These are phyloP conservation scores for Macroramphosus scolopax DNA, from an alignment of 2,797 vertebrate genomes.

Conservation along the genomic window DNA sequence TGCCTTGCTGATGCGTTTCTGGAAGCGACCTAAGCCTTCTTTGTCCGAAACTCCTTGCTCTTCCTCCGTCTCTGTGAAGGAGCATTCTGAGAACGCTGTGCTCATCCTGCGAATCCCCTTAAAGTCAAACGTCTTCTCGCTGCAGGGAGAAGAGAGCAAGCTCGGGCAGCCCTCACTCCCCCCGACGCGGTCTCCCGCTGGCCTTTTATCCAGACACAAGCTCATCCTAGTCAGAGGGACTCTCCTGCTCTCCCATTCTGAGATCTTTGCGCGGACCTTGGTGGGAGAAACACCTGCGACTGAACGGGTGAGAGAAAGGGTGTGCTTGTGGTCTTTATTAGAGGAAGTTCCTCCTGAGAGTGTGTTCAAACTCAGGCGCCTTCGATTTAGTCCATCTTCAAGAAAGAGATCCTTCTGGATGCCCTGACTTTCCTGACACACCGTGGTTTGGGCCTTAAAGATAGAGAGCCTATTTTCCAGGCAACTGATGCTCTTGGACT, in stretches of 20 bases:
- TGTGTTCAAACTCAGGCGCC: slow-evolving; percentile 81
- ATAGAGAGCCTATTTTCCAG: slow-evolving; percentile 87
- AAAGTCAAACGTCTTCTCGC: slow-evolving; percentile 93
- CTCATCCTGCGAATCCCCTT: slow-evolving; percentile 94
- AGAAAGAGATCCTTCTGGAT: slow-evolving; percentile 54
- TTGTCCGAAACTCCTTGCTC: slow-evolving; percentile 84
- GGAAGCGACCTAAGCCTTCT: slow-evolving; percentile 83
- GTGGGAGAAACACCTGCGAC: slow-evolving; percentile 78
- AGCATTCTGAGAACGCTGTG: slow-evolving; percentile 95
- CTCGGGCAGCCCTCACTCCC: slow-evolving; percentile 92
- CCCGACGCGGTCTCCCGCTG: slow-evolving; percentile 80
- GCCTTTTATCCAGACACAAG: slow-evolving; percentile 85
- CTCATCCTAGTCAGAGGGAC: slow-evolving; percentile 86
- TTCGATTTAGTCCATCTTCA: slow-evolving; percentile 75
- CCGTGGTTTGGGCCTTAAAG: slow-evolving; percentile 74
- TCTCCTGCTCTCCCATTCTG: slow-evolving; percentile 94
- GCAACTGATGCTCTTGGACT: slow-evolving; percentile 87
- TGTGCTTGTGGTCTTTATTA: slow-evolving; percentile 78
- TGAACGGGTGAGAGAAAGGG: slow-evolving; percentile 78
- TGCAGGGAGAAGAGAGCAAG: slow-evolving; percentile 89
- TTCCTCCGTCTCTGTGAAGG: slow-evolving; percentile 92
- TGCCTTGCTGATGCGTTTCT: slow-evolving; percentile 83
- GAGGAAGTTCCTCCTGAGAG: slow-evolving; percentile 79
- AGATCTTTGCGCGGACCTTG: slow-evolving; percentile 93
- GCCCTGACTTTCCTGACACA: slow-evolving; percentile 68